Conservation (phyloP, 2,113 vertebrate species). For the Trinectes maculatus region DNA sequence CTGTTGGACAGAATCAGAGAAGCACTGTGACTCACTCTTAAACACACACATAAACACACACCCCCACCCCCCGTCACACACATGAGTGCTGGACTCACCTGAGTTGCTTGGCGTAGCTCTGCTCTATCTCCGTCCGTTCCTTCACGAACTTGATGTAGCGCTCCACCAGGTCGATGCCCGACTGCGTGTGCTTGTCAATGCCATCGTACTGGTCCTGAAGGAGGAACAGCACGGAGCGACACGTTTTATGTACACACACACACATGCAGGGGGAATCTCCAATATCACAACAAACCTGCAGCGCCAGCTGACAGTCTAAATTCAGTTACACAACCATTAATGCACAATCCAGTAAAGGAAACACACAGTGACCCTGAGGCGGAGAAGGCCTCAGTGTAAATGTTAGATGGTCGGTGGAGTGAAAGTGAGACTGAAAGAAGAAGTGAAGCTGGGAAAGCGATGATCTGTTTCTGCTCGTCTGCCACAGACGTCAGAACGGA, state of each 20-base stretch:
- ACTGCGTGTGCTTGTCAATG: conserved; percentile 89
- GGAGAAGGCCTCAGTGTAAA: too few relatives aligned
- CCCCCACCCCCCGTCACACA: not conserved
- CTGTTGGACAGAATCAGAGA: conserved; percentile 47
- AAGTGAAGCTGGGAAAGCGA: too few relatives aligned
- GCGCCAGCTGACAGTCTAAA: too few relatives aligned
- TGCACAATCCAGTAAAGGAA: too few relatives aligned
- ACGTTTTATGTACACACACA: not conserved
- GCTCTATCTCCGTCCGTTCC: conserved; percentile 87
- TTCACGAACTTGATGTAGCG: conserved; percentile 90
- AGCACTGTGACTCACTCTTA: not conserved
- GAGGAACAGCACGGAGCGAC: not conserved
- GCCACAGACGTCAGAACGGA: too few relatives aligned
- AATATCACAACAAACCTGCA: not conserved
- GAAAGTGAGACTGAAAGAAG: too few relatives aligned
- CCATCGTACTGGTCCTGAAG: conserved; percentile 88
- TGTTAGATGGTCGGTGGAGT: too few relatives aligned
- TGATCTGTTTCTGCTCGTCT: too few relatives aligned
- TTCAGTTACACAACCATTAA: too few relatives aligned
- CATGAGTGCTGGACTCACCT: conserved; percentile 64
- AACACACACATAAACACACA: not conserved
- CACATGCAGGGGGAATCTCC: not conserved
- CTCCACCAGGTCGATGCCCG: conserved; percentile 87
- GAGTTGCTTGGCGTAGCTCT: conserved; percentile 87
- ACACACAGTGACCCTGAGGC: too few relatives aligned